Percentiles rank a stretch among this genome's conserved stretches.
These are phyloP conservation scores for Chelon labrosus DNA, from an alignment of 2,797 vertebrate species.

Conservation along the genomic window DNA sequence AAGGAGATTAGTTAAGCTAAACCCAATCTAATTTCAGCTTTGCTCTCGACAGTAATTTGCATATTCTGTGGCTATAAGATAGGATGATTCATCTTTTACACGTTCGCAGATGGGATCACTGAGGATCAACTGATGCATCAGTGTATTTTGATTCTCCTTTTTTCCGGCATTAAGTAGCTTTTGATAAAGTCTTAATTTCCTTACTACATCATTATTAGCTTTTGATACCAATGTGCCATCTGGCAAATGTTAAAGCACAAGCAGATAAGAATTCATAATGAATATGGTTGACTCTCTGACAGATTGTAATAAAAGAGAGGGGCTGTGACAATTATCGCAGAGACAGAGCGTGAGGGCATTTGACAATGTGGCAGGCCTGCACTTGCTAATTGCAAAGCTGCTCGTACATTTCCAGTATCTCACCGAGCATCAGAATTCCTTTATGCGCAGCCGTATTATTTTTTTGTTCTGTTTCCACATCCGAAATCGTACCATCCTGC, in stretches of 20 bases:
- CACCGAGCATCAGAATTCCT: slow-evolving; percentile 59
- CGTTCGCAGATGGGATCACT: slow-evolving; percentile 82
- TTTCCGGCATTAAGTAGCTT: slow-evolving; percentile 81
- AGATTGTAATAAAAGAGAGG: slow-evolving; percentile 84
- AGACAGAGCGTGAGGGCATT: slow-evolving; percentile 77
- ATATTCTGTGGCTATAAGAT: slow-evolving; percentile 66
- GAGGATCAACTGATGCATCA: slow-evolving; percentile 79
- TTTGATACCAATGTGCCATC: slow-evolving; percentile 86
- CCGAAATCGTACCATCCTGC: slow-evolving; percentile 44
- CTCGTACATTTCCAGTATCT: slow-evolving; percentile 68
- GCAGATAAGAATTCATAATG: slow-evolving; percentile 88
- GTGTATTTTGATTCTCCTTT: slow-evolving; percentile 77
- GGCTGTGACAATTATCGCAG: slow-evolving; percentile 82
- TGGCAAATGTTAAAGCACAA: slow-evolving; percentile 84
- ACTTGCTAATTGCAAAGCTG: slow-evolving; percentile 81
- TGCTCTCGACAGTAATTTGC: slow-evolving; percentile 64
- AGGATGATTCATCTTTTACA: slow-evolving; percentile 78
- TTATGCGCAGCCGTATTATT: slow-evolving; percentile 56
- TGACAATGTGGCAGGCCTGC: slow-evolving; percentile 77
- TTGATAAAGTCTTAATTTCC: slow-evolving; percentile 88
- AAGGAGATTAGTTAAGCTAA: slow-evolving; percentile 74
- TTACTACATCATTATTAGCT: slow-evolving; percentile 88
- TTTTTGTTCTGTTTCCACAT: slow-evolving; percentile 34
- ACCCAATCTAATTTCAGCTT: slow-evolving; percentile 72
- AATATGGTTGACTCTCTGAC: slow-evolving; percentile 83